Conservation (phyloP, 2,797 vertebrate species). For the Sebastes dallii region DNA sequence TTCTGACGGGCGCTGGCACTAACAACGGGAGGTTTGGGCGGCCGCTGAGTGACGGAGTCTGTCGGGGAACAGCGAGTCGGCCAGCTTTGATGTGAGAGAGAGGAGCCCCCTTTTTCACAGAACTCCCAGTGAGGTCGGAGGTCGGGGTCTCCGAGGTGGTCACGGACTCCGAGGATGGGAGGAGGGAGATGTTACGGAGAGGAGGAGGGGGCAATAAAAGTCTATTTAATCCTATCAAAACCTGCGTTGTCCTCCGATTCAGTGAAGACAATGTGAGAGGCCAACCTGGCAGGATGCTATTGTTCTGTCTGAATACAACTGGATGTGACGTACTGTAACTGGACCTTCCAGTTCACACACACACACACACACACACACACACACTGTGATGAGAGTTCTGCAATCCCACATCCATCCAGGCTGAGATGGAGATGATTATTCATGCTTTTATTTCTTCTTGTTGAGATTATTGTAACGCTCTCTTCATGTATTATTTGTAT, state of each 20-base stretch:
- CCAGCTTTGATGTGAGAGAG: conserved; percentile 62
- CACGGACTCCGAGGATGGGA: conserved; percentile 35
- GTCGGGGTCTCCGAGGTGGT: conserved; percentile 60
- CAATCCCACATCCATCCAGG: neutral
- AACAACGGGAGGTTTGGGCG: conserved; percentile 31
- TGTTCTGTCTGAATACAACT: neutral
- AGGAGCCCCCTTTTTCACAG: conserved; percentile 29
- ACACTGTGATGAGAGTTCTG: no score
- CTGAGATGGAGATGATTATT: no score
- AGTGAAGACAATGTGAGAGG: neutral
- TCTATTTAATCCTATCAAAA: conserved; percentile 23
- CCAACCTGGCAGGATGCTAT: neutral
- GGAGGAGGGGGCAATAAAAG: neutral
- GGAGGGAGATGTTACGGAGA: neutral
- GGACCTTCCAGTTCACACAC: neutral
- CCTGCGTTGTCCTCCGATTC: neutral
- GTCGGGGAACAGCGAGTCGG: conserved; percentile 35
- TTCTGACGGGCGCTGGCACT: conserved; percentile 48
- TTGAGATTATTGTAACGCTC: no score
- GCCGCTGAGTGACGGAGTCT: conserved; percentile 39
- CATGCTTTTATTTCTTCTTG: no score
- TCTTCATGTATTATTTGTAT: no score
- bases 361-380: no score
- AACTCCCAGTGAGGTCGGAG: conserved; percentile 48
- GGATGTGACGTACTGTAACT: neutral